Conservation (phyloP, 2,888 invertebrate species). For the Cistogaster globosa region DNA sequence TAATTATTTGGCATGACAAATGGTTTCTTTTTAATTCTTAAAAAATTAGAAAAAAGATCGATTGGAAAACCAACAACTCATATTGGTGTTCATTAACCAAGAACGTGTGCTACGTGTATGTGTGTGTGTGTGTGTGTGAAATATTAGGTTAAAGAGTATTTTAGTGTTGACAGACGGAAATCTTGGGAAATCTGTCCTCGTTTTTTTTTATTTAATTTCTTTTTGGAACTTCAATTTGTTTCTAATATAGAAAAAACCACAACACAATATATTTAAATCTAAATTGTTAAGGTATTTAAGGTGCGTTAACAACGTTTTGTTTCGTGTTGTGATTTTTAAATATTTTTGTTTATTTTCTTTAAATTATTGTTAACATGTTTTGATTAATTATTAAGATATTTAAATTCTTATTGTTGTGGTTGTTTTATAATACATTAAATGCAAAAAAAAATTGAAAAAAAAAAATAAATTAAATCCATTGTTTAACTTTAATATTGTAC, state of each 20-base stretch:
- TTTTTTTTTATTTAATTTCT: conserved; percentile 29
- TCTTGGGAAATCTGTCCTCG: conserved; percentile 64
- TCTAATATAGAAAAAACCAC: conserved; percentile 21
- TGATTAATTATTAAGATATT: conserved; percentile 65
- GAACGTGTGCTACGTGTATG: conserved; percentile 8
- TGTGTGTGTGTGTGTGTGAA: neutral
- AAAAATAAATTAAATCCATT: conserved; percentile 19
- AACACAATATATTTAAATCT: conserved; percentile 9
- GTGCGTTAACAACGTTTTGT: conserved; percentile 34
- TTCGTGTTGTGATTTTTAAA: conserved; percentile 22
- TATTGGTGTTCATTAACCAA: conserved; percentile 12
- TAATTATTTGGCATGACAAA: conserved; percentile 57
- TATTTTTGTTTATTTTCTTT: conserved; percentile 8
- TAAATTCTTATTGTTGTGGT: conserved; percentile 36
- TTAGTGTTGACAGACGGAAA: conserved; percentile 59
- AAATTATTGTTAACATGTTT: conserved; percentile 63
- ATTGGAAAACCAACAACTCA: neutral
- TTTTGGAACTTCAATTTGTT: conserved; percentile 37
- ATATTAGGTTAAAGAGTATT: neutral
- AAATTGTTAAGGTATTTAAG: conserved; percentile 28
- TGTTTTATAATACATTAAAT: conserved; percentile 9
- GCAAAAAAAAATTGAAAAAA: neutral
- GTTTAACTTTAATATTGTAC: conserved; percentile 30
- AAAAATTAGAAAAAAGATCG: neutral
- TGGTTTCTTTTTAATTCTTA: conserved; percentile 27